phyloP scores from a whole-genome alignment of 2,113 vertebrate species.

The Siniperca chuatsi region DNA sequence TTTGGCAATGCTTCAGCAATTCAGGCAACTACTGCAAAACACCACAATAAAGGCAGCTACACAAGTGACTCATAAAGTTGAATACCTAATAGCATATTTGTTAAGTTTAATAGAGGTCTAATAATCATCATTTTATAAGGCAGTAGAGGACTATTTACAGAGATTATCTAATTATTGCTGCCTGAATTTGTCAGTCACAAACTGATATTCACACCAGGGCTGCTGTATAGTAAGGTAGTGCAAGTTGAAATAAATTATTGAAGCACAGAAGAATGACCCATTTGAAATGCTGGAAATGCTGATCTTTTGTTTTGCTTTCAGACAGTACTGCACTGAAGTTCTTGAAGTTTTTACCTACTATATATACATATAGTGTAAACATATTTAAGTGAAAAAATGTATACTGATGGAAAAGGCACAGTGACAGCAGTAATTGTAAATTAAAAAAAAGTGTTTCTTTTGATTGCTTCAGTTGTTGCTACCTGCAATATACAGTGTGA shows the following conservation, averaged over 20 bases:
- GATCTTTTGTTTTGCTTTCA: constrained; percentile 3
- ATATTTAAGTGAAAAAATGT: not conserved
- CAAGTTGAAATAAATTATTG: constrained; percentile 26
- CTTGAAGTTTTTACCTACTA: not conserved
- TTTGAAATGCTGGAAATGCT: not conserved
- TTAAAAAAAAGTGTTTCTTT: too few relatives aligned
- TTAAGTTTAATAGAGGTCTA: not conserved
- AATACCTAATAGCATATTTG: not conserved
- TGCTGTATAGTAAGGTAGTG: not conserved
- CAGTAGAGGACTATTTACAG: not conserved
- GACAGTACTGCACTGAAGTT: not conserved
- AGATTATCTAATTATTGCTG: not conserved
- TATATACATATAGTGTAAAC: not conserved
- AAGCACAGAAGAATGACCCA: not conserved
- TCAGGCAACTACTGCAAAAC: not conserved
- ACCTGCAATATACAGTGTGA: too few relatives aligned
- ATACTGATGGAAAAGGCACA: not conserved
- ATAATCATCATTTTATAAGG: not conserved
- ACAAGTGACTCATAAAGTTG: not conserved
- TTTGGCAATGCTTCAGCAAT: not conserved
- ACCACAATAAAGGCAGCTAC: not conserved
- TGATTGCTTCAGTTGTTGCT: too few relatives aligned
- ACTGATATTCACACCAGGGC: not conserved
- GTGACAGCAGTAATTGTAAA: too few relatives aligned
- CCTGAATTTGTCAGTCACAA: not conserved